These are phyloP conservation scores for Pristiophorus japonicus DNA, from an alignment of 2,113 vertebrate genomes.

Conservation along the genomic window DNA sequence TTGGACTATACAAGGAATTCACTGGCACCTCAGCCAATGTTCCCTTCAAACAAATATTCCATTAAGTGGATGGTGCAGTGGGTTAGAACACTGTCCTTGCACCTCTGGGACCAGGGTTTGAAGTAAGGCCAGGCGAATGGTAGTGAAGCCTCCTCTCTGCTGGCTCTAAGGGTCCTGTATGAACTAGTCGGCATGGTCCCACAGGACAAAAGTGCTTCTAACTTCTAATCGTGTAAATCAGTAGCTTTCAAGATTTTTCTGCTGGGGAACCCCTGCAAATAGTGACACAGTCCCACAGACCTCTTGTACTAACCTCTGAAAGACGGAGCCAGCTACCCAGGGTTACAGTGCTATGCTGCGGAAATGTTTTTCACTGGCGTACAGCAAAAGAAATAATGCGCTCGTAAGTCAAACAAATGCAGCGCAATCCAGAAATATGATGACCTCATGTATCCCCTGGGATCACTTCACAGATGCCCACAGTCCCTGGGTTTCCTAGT, in stretches of 20 bases:
- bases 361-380: not conserved
- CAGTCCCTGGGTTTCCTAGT: not conserved
- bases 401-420: not conserved
- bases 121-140: not conserved
- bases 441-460: not conserved
- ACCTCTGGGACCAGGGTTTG: not conserved
- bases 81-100: not conserved
- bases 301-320: not conserved
- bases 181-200: not conserved
- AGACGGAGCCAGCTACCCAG: not conserved
- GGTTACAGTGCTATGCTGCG: not conserved
- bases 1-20: constrained; percentile 12
- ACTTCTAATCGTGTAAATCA: not conserved
- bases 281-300: not conserved
- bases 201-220: not conserved
- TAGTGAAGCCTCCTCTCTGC: not conserved
- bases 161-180: not conserved
- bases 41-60: not conserved
- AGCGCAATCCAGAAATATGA: not conserved
- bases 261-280: not conserved
- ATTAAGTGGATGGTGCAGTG: not conserved
- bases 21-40: not conserved
- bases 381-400: not conserved
- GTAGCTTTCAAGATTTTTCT: not conserved
- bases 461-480: not conserved